These are phyloP conservation scores for Timandra comae DNA, from an alignment of 2,888 invertebrate genomes.

Conservation along the genomic window DNA sequence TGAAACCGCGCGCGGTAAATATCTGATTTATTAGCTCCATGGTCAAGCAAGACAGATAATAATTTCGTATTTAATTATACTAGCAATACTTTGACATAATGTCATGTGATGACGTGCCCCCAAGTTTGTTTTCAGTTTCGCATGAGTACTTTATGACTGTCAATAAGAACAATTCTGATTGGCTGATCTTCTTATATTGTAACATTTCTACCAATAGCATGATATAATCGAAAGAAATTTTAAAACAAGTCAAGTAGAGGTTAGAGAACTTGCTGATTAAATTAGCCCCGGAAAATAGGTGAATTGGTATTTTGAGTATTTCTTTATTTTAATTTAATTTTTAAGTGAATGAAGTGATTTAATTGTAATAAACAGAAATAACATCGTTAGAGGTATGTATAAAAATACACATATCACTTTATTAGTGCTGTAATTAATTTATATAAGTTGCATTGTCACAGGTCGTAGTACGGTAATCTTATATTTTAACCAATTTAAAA, in stretches of 20 bases:
- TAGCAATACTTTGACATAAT: slow-evolving; percentile 20
- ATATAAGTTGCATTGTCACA: slow-evolving; percentile 31
- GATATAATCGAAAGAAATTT: too few relatives aligned
- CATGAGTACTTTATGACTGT: neutral
- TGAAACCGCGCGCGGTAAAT: too few relatives aligned
- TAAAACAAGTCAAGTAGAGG: slow-evolving; percentile 7
- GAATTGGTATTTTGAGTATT: slow-evolving; percentile 9
- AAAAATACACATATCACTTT: neutral
- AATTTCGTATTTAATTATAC: slow-evolving; percentile 5
- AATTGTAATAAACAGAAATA: slow-evolving; percentile 6
- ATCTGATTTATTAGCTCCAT: too few relatives aligned
- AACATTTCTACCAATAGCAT: slow-evolving; percentile 6
- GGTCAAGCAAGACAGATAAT: too few relatives aligned
- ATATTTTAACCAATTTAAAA: neutral
- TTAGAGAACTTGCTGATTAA: slow-evolving; percentile 11
- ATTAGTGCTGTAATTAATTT: neutral
- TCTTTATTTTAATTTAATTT: slow-evolving; percentile 15
- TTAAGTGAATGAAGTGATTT: slow-evolving; percentile 19
- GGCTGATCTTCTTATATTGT: neutral
- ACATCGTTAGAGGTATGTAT: slow-evolving; percentile 12
- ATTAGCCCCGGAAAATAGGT: slow-evolving; percentile 10
- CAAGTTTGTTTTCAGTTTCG: slow-evolving; percentile 21
- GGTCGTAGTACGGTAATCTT: neutral
- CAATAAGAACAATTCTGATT: slow-evolving; percentile 12
- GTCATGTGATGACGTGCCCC: slow-evolving; percentile 47